phyloP scores from a whole-genome alignment of 2,113 vertebrate species.

The Otolemur garnettii region DNA sequence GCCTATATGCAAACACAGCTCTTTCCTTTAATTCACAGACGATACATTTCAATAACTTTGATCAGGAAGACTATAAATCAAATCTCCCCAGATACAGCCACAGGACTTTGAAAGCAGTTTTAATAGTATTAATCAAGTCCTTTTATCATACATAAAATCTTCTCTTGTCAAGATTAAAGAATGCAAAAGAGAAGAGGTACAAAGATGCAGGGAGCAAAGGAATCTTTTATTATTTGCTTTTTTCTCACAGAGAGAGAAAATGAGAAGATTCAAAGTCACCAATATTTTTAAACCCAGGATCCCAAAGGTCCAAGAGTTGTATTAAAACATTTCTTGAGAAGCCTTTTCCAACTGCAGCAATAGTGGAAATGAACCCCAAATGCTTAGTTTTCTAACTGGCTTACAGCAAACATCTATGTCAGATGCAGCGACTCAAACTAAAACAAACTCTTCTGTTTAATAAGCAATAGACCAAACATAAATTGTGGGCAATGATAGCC shows the following conservation, averaged over 20 bases:
- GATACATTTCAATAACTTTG: conserved; percentile 77
- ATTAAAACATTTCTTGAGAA: conserved; percentile 60
- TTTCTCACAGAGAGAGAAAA: background rate
- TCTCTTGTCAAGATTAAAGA: conserved; percentile 68
- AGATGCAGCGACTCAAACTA: background rate
- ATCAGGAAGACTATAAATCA: conserved; percentile 78
- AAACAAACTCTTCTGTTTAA: conserved; percentile 53
- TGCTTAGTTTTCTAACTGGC: background rate
- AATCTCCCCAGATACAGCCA: conserved; percentile 75
- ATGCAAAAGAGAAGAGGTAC: conserved; percentile 20
- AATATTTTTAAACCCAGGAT: conserved; percentile 35
- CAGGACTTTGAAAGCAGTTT: conserved; percentile 67
- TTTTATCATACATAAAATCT: conserved; percentile 59
- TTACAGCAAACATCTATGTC: conserved; percentile 3
- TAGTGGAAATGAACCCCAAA: conserved; percentile 23
- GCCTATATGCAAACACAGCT: conserved; percentile 73
- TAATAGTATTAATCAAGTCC: conserved; percentile 63
- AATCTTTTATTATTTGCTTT: conserved; percentile 14
- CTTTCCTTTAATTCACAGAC: conserved; percentile 78
- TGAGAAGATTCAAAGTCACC: conserved; percentile 45
- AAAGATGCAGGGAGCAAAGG: conserved; percentile 46
- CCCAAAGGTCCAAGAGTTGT: conserved; percentile 14
- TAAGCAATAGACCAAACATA: background rate
- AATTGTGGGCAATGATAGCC: background rate
- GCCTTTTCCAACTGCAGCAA: conserved; percentile 19